These are phyloP conservation scores for Eupithecia exiguata DNA, from an alignment of 2,888 invertebrate species.

Conservation along the genomic window DNA sequence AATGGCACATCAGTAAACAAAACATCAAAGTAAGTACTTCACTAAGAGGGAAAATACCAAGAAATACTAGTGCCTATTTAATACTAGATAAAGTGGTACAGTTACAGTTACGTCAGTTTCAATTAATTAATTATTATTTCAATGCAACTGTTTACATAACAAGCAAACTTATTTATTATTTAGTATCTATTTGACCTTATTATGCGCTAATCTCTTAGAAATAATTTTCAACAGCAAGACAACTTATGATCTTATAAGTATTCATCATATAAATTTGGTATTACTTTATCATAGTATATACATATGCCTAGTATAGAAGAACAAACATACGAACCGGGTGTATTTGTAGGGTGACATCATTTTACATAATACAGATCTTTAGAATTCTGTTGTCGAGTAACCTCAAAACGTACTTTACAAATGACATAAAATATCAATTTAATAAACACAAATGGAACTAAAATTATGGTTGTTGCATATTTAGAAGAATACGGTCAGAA, in stretches of 20 bases:
- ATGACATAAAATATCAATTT: not conserved
- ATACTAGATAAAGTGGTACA: not conserved
- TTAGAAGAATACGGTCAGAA: not conserved
- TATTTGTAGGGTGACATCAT: conserved; percentile 63
- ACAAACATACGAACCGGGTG: conserved; percentile 22
- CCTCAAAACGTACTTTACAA: not conserved
- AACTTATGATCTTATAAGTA: not conserved
- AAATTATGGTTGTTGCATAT: not conserved
- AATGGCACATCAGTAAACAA: not conserved
- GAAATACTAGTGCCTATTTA: not conserved
- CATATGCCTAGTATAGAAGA: not conserved
- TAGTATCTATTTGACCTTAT: not conserved
- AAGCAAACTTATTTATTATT: not conserved
- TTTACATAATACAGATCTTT: not conserved
- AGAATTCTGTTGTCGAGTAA: not conserved
- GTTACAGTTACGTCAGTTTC: not conserved
- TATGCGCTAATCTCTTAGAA: not conserved
- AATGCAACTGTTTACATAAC: not conserved
- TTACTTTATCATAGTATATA: too few relatives aligned
- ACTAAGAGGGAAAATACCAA: not conserved
- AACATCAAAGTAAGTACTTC: not conserved
- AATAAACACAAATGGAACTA: not conserved
- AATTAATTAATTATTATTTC: not conserved
- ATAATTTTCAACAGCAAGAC: not conserved
- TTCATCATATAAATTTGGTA: not conserved